Evolutionary conservation across 2,797 vertebrate genomes (phyloP).

Genomic region (Pachyuromys duprasi): DNA sequence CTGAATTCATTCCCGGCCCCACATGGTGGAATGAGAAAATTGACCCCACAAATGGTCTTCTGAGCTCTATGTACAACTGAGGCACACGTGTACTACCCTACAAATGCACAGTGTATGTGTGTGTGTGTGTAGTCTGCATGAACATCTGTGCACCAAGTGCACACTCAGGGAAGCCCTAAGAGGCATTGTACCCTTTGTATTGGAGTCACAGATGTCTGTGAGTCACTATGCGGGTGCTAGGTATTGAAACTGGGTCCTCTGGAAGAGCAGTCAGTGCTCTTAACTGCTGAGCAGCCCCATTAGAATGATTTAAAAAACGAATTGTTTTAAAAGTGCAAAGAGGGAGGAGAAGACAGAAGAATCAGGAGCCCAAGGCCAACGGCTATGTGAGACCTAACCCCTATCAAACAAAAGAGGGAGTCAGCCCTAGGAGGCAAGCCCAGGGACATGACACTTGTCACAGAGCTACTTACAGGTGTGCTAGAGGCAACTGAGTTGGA

Average conservation of each 20-base stretch:
- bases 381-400: not conserved
- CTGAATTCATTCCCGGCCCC: not conserved
- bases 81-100: not conserved
- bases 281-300: not conserved
- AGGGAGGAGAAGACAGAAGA: not conserved
- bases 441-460: fast-evolving
- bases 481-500: fast-evolving
- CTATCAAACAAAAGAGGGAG: not conserved
- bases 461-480: not conserved
- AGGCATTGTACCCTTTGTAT: not conserved
- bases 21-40: not conserved
- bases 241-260: not conserved
- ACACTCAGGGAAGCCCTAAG: not conserved
- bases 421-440: not conserved
- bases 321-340: not conserved
- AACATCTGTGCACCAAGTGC: not conserved
- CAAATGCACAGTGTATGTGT: not conserved
- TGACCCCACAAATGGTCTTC: not conserved
- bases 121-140: not conserved
- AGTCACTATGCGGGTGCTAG: no score
- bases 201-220: not conserved
- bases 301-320: not conserved
- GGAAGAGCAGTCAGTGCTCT: not conserved
- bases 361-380: not conserved
- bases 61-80: not conserved